Conservation (phyloP, 1,140 invertebrate species). For the Ganaspis sp. region DNA sequence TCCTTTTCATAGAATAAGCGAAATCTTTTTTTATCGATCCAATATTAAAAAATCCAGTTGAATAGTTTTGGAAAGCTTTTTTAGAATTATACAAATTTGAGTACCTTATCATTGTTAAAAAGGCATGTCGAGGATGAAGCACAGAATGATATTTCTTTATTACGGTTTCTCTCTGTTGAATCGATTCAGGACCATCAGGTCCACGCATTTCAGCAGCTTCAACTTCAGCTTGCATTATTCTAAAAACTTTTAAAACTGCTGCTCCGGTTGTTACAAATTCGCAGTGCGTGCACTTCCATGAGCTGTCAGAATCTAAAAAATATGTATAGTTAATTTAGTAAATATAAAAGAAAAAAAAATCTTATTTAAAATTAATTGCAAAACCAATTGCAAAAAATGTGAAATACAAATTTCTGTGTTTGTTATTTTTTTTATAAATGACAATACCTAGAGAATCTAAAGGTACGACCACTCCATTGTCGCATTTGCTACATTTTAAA, state of each 20-base stretch:
- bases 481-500: slow-evolving; percentile 85
- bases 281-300: slow-evolving; percentile 86
- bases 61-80: background rate
- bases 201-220: slow-evolving; percentile 65
- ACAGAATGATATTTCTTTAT: slow-evolving; percentile 80
- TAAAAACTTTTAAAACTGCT: slow-evolving; percentile 76
- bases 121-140: slow-evolving; percentile 85
- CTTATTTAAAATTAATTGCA: too few relatives aligned
- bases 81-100: too few relatives aligned
- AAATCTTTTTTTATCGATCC: too few relatives aligned
- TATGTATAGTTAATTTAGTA: too few relatives aligned
- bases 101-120: slow-evolving; percentile 79
- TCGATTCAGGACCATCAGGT: slow-evolving; percentile 77
- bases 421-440: too few relatives aligned
- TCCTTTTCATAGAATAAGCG: too few relatives aligned
- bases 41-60: too few relatives aligned
- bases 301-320: slow-evolving; percentile 76
- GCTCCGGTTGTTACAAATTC: slow-evolving; percentile 78
- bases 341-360: too few relatives aligned
- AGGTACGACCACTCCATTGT: slow-evolving; percentile 82
- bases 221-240: slow-evolving; percentile 71
- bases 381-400: too few relatives aligned
- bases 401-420: too few relatives aligned
- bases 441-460: slow-evolving; percentile 83
- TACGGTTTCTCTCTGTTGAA: slow-evolving; percentile 80